phyloP scores from a whole-genome alignment of 2,888 invertebrate genomes.

The Aphidoletes aphidimyza region DNA sequence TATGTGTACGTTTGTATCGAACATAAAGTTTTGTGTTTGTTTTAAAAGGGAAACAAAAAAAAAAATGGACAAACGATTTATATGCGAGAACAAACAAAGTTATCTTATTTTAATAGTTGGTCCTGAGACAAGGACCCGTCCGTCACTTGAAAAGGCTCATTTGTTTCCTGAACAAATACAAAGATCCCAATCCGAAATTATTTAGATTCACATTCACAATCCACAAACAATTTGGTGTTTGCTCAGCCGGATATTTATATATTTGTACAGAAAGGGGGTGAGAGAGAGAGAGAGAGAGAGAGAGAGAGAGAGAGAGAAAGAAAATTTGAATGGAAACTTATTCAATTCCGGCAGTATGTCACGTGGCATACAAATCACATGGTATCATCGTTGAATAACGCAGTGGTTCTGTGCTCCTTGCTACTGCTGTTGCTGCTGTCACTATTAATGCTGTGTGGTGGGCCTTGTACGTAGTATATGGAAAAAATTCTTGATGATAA shows the following conservation, averaged over 20 bases:
- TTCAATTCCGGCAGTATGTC: neutral
- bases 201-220: neutral
- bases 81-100: neutral
- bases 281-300: too few species aligned
- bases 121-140: neutral
- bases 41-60: too few species aligned
- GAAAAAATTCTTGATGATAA: neutral
- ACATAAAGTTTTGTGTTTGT: neutral
- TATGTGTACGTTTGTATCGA: too few species aligned
- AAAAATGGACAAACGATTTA: constrained; percentile 23
- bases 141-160: constrained; percentile 21
- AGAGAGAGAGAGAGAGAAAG: too few species aligned
- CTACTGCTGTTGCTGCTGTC: too few species aligned
- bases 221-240: neutral
- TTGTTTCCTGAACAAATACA: constrained; percentile 21
- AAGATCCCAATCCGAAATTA: neutral
- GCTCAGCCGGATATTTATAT: neutral
- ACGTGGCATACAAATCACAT: neutral
- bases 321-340: neutral
- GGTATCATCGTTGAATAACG: neutral
- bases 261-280: too few species aligned
- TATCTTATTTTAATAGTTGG: neutral
- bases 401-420: too few species aligned
- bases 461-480: too few species aligned
- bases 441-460: neutral